phyloP scores from a whole-genome alignment of 1,140 invertebrate species.

The Heliconius nattereri region DNA sequence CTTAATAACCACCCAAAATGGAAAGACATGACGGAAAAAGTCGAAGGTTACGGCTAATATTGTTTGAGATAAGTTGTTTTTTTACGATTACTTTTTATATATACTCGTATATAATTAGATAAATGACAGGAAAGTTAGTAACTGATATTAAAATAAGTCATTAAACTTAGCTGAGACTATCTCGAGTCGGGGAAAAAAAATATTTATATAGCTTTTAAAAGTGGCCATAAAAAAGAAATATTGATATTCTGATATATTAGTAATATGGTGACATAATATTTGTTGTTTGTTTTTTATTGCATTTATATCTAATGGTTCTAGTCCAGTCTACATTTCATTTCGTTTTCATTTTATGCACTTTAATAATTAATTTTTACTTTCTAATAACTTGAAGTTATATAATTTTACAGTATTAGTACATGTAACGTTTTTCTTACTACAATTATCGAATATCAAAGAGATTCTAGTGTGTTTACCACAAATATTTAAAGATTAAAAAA shows the following conservation, averaged over 20 bases:
- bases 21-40: neutral
- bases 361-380: neutral
- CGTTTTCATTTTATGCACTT: neutral
- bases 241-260: slow-evolving; percentile 32
- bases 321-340: neutral
- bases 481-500: neutral
- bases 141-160: slow-evolving; percentile 38
- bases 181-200: slow-evolving; percentile 31
- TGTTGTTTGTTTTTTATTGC: slow-evolving; percentile 19
- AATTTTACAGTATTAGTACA: neutral
- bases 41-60: slow-evolving; percentile 1
- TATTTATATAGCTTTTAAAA: slow-evolving; percentile 37
- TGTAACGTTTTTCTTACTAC: neutral
- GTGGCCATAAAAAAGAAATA: slow-evolving; percentile 34
- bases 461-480: neutral
- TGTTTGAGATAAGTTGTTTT: slow-evolving; percentile 13
- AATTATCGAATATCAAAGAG: neutral
- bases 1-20: slow-evolving; percentile 1
- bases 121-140: slow-evolving; percentile 24
- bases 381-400: neutral
- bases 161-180: slow-evolving; percentile 39
- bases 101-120: neutral
- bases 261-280: slow-evolving; percentile 33
- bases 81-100: slow-evolving; percentile 12
- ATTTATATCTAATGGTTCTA: too few relatives aligned